A percentile compares a stretch with the other conserved stretches of the same genome.
Conservation (phyloP, 2,888 invertebrate genomes). For the Pediacus dermestoides region DNA sequence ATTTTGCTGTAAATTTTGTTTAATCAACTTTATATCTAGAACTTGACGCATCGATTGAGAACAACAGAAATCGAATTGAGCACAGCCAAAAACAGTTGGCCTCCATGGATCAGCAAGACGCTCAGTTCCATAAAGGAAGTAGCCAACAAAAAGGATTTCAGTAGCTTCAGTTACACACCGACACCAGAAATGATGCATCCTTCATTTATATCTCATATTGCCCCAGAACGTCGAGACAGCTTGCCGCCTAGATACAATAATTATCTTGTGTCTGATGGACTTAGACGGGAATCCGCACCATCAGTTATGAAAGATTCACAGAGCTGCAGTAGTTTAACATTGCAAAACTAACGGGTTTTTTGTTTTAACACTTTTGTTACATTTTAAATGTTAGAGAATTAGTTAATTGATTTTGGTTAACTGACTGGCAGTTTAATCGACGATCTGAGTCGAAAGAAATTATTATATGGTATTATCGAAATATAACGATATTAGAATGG, state of each 20-base stretch:
- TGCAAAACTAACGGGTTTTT: background rate
- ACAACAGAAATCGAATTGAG: conserved; percentile 76
- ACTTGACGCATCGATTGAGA: conserved; percentile 85
- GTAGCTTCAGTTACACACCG: conserved; percentile 41
- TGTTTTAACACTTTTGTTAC: conserved; percentile 1
- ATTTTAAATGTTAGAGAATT: too few relatives aligned
- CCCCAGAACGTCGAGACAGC: conserved; percentile 49
- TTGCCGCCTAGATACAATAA: conserved; percentile 44
- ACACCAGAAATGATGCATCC: conserved; percentile 37
- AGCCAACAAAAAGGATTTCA: conserved; percentile 58
- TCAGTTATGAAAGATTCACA: conserved; percentile 49
- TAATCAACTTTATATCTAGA: conserved; percentile 59
- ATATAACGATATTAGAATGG: background rate
- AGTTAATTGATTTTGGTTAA: too few relatives aligned
- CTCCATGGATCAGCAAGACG: conserved; percentile 94
- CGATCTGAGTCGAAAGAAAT: background rate
- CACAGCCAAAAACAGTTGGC: conserved; percentile 69
- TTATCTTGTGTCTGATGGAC: conserved; percentile 27
- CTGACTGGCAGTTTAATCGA: too few relatives aligned
- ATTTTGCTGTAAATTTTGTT: too few relatives aligned
- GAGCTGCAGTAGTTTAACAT: conserved; percentile 48
- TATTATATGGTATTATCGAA: background rate
- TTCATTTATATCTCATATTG: conserved; percentile 49
- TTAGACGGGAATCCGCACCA: conserved; percentile 44
- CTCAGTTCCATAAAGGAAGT: conserved; percentile 74